Evolutionary conservation across 2,888 invertebrate genomes (phyloP), one percentile per base, ranked within the genome.

Genomic region (Phymatocera aterrima): DNA sequence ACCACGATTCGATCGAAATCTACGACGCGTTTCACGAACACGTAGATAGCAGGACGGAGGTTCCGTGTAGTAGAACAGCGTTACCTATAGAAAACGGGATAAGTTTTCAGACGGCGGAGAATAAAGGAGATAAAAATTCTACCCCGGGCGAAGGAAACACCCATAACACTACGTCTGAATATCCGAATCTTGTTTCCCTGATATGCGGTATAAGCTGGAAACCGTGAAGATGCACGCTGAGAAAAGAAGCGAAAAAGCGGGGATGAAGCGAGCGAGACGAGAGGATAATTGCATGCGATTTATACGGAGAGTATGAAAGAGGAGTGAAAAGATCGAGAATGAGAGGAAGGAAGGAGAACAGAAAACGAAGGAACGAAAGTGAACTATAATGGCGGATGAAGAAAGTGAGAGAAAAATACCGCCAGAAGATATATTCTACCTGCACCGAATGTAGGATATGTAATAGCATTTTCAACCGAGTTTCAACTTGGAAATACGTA

Each of bases 121-220:
- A 72, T 51, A 31, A 72, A 72, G 37, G 6, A 72, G 68, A 46
- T n/a, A 6, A 51, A 51, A 24, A 31, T 68, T 48, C 72, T 31
- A 10, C n/a, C 31, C 12, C 8, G 34, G 10, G 31, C 8, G 51
- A 43, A 72, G 40, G 15, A 65, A 8, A 46, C 46, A n/a, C 21
- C 72, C 51, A 72, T 78, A 78, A 68, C 70, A 78, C 61, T 79
- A 78, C 28, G 70, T 79, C 61, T 80, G 79, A 80, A 81, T n/a
- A n/a, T 80, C 77, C 68, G 80, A 64, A 64, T 48, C 65, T 37
- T 46, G 21, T 64, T 57, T 28, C 28, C 57, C 64, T 34, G n/a
- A n/a, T n/a, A n/a, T n/a, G 0, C 0, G 0, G 8, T 18, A 8
- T 5, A 24, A n/a, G n/a, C n/a, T n/a, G 21, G 18, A 64, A 31